These are phyloP conservation scores for Alloscopus bannaensis DNA, from an alignment of 2,888 invertebrate species.

Conservation along the genomic window DNA sequence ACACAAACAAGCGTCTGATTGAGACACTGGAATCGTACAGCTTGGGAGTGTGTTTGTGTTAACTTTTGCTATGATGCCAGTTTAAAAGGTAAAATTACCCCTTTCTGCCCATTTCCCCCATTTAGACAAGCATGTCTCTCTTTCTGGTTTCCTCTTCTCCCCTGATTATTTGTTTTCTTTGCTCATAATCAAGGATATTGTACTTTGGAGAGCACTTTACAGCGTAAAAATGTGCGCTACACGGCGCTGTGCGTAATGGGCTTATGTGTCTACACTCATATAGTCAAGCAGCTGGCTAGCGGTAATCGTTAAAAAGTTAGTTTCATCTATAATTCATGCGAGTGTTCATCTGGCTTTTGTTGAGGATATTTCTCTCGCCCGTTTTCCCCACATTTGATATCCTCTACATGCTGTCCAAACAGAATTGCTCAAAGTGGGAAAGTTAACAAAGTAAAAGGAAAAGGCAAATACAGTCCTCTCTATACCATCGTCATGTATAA, in stretches of 20 bases:
- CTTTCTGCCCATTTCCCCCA: background rate
- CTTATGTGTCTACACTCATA: background rate
- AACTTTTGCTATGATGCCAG: background rate
- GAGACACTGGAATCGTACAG: too few species aligned
- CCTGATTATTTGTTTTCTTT: background rate
- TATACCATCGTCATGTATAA: background rate
- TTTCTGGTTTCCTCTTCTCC: background rate
- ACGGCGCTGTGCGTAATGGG: background rate
- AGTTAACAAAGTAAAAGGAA: too few species aligned
- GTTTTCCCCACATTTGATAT: background rate
- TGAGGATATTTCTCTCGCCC: too few species aligned
- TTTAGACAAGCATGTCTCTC: background rate
- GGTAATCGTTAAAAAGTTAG: background rate
- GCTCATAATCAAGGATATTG: background rate
- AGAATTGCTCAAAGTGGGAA: background rate
- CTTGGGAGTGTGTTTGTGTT: too few species aligned
- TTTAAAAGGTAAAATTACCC: background rate
- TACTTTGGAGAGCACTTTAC: constrained; percentile 6
- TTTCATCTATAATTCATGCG: constrained; percentile 31
- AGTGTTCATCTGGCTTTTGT: constrained; percentile 15
- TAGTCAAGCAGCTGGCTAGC: background rate
- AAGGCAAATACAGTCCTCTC: background rate
- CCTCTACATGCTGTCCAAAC: background rate
- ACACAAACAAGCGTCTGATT: too few species aligned
- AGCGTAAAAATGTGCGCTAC: background rate